Evolutionary conservation across 2,888 invertebrate species (phyloP), one percentile per base, ranked within the genome.

Genomic region (Harpagoxenus sublaevis): DNA sequence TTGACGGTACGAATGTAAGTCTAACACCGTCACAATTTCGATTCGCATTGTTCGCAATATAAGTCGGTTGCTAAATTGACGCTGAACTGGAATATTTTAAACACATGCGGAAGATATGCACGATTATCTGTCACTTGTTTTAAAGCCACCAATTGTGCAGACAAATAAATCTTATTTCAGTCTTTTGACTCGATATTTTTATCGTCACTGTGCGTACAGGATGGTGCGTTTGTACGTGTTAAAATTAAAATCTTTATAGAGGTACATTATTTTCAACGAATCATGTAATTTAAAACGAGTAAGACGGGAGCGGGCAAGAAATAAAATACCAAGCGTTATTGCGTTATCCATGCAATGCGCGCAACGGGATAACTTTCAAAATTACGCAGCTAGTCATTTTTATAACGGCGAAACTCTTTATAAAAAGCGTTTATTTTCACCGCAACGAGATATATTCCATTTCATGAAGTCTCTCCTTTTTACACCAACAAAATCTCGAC

Each of bases 391-490:
- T 23, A 31, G 45, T 55, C 15, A 31, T 57, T 78, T 68, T 78
- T 78, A 66, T 68, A 55, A 48, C 15, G n/a, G 35, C 10, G n/a
- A 66, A 66, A 55, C n/a, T 10, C 8, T 68, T 45, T 65, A 55
- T 68, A 57, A 68, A 78, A 68, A 42, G 28, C 31, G 42, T 45
- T 78, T 66, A 55, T 66, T 78, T 66, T 39, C 2, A 23, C 39
- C 51, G n/a, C 55, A 55, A 68, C 39, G 42, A 42, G 9, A 78
- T 66, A 45, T 55, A 31, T n/a, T 68, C 55, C 45, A 68, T 78
- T 78, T 68, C 15, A 78, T 48, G 70, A 15, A 70, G 57, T 70
- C 9, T 48, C 35, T 23, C 18, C 15, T 31, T 71, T 71, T 60
- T 71, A 23, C 35, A 12, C 35, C 71, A 39, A 62, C 39, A 12